A percentile compares a stretch with the other conserved stretches of the same genome.
phyloP scores from a whole-genome alignment of 2,797 vertebrate species.

The Thripadectes ignobilis region DNA sequence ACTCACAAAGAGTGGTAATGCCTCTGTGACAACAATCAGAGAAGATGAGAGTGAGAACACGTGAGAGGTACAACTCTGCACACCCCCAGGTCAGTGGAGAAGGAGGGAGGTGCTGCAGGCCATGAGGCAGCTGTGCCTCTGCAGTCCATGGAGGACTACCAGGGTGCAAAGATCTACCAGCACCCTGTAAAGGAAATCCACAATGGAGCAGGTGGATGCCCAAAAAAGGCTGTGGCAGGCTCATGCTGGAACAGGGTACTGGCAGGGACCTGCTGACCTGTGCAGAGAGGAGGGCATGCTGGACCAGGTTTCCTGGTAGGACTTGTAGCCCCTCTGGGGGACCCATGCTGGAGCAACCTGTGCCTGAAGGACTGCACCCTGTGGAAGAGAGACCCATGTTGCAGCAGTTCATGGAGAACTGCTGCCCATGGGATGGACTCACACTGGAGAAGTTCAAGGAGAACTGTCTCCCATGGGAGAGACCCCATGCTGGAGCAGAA shows the following conservation, averaged over 20 bases:
- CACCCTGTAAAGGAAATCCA: background rate
- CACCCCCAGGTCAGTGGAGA: background rate
- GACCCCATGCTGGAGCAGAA: background rate
- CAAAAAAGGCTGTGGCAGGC: background rate
- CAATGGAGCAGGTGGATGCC: background rate
- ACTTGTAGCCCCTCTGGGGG: background rate
- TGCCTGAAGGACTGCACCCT: background rate
- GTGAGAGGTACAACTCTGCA: background rate
- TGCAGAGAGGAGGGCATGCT: background rate
- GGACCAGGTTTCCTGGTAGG: background rate
- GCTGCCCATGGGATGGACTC: background rate
- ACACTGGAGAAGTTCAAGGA: background rate
- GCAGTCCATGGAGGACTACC: background rate
- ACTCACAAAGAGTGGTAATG: background rate
- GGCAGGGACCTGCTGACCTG: background rate
- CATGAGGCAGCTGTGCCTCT: background rate
- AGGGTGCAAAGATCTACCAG: background rate
- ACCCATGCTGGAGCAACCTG: background rate
- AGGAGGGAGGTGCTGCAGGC: background rate
- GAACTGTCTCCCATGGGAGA: background rate
- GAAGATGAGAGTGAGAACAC: background rate
- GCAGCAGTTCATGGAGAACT: background rate
- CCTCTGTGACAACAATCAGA: background rate
- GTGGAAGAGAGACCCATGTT: fast-evolving
- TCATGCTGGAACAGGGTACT: background rate